Conservation (phyloP, 64 coral and sea anemone species). For the Acropora yongei region DNA sequence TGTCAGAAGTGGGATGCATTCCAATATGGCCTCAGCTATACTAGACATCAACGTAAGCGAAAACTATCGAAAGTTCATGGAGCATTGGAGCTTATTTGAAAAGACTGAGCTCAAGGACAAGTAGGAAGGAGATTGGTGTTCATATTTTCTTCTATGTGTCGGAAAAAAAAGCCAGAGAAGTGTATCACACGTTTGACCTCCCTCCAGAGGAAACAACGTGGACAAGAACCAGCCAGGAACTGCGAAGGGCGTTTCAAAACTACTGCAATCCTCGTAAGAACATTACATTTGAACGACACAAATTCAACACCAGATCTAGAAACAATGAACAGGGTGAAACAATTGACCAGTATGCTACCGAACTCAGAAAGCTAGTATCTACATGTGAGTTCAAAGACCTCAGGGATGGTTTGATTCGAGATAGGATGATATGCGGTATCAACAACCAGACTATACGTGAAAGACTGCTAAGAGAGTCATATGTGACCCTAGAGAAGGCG, state of each 20-base stretch:
- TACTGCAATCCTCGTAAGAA: slow-evolving; percentile 43
- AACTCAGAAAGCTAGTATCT: slow-evolving; percentile 11
- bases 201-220: slow-evolving; percentile 32
- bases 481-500: slow-evolving; percentile 38
- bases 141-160: slow-evolving; percentile 72
- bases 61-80: slow-evolving; percentile 68
- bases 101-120: slow-evolving; percentile 62
- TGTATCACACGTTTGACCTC: slow-evolving; percentile 52
- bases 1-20: slow-evolving; percentile 56
- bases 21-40: slow-evolving; percentile 42
- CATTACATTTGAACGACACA: slow-evolving; percentile 36
- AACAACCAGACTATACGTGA: slow-evolving; percentile 29
- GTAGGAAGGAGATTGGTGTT: slow-evolving; percentile 49
- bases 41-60: slow-evolving; percentile 62
- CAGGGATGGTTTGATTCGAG: slow-evolving; percentile 37
- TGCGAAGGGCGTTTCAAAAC: slow-evolving; percentile 10
- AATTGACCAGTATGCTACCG: neutral
- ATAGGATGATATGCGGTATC: slow-evolving; percentile 54
- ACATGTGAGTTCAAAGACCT: slow-evolving; percentile 50
- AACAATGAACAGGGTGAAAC: neutral
- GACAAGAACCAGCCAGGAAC: slow-evolving; percentile 17
- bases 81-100: slow-evolving; percentile 70
- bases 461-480: slow-evolving; percentile 39
- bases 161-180: slow-evolving; percentile 55
- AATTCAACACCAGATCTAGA: slow-evolving; percentile 14